These are phyloP conservation scores for Atherix ibis DNA, from an alignment of 2,888 invertebrate species.

Conservation along the genomic window DNA sequence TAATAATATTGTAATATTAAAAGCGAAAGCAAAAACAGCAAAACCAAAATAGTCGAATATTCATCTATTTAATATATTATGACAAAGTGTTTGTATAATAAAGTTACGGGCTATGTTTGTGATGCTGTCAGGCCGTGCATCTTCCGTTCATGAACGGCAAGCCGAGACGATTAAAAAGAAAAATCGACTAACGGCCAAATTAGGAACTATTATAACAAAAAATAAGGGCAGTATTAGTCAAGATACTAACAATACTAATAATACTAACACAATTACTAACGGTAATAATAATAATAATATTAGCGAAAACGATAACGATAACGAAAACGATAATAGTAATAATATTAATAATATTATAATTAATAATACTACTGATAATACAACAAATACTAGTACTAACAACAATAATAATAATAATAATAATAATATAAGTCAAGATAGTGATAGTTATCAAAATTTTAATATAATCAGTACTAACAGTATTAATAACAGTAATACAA, in stretches of 20 bases:
- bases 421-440: background rate
- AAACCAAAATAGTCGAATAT: no score
- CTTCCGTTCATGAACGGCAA: constrained; percentile 18
- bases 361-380: constrained; percentile 1
- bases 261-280: no score
- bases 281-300: background rate
- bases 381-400: constrained; percentile 3
- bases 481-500: constrained; percentile 1
- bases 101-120: constrained; percentile 19
- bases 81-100: constrained; percentile 17
- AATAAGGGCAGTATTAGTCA: constrained; percentile 6
- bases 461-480: background rate
- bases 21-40: no score
- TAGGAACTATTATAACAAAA: constrained; percentile 9
- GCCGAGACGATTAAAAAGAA: constrained; percentile 15
- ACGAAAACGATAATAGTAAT: constrained; percentile 1
- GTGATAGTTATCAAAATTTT: background rate
- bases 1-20: no score
- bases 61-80: no score
- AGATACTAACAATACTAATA: background rate
- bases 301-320: background rate
- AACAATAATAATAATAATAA: constrained; percentile 2
- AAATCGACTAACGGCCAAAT: constrained; percentile 11
- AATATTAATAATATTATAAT: background rate
- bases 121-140: constrained; percentile 18